phyloP scores from a whole-genome alignment of 1,140 invertebrate species.

The Helicoverpa zea region DNA sequence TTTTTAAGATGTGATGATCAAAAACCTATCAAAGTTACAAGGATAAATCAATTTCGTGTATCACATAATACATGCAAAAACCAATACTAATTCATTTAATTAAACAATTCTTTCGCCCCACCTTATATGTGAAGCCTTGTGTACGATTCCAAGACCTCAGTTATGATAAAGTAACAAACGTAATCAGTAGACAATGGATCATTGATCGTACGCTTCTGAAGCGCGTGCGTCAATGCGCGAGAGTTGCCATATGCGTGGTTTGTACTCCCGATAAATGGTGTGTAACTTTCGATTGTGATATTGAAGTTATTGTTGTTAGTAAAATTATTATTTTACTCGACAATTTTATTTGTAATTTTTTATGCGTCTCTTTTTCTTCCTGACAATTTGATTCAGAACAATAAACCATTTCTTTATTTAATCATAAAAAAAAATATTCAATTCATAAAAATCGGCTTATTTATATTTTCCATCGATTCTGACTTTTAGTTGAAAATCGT shows the following conservation, averaged over 20 bases:
- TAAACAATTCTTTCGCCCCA: not conserved
- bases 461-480: too few species aligned
- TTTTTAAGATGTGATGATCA: too few species aligned
- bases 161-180: slow-evolving; percentile 24
- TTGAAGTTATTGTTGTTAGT: not conserved
- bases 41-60: too few species aligned
- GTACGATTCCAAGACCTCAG: slow-evolving; percentile 5
- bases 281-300: not conserved
- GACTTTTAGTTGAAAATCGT: too few species aligned
- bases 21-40: too few species aligned
- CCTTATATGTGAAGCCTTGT: slow-evolving; percentile 11
- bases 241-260: not conserved
- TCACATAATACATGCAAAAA: not conserved
- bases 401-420: too few species aligned
- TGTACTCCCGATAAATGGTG: not conserved
- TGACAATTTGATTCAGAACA: too few species aligned
- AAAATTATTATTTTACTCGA: too few species aligned
- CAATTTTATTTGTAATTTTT: too few species aligned
- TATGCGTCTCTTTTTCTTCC: too few species aligned
- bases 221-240: slow-evolving; percentile 49
- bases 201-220: slow-evolving; percentile 43
- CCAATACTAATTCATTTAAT: not conserved
- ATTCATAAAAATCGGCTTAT: too few species aligned
- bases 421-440: too few species aligned
- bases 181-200: slow-evolving; percentile 49